Evolutionary conservation across 2,888 invertebrate species (phyloP).

Genomic region (Metalampra italica): DNA sequence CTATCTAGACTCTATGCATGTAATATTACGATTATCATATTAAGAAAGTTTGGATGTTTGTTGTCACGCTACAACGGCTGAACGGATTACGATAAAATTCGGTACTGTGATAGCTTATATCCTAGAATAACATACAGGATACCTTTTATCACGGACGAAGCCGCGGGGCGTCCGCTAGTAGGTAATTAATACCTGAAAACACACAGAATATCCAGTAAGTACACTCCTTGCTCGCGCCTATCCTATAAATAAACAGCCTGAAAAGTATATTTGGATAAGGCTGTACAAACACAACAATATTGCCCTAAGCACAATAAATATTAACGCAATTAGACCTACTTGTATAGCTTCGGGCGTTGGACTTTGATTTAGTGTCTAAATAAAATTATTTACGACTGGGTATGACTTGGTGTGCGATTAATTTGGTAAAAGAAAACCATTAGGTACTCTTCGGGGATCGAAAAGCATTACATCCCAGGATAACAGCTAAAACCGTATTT

Average conservation of each 20-base stretch:
- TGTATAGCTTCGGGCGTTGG: constrained; percentile 20
- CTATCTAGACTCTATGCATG: too few relatives aligned
- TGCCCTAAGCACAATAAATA: constrained; percentile 49
- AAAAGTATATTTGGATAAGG: constrained; percentile 34
- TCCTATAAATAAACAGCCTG: constrained; percentile 22
- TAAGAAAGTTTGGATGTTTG: too few relatives aligned
- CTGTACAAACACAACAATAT: constrained; percentile 38
- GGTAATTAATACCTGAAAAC: background rate
- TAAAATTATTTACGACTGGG: constrained; percentile 30
- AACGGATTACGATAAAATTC: too few relatives aligned
- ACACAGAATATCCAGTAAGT: constrained; percentile 1
- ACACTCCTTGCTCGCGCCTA: background rate
- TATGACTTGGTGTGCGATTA: constrained; percentile 1
- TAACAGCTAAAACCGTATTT: too few relatives aligned
- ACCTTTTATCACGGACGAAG: too few relatives aligned
- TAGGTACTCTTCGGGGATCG: too few relatives aligned
- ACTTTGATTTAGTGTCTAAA: constrained; percentile 41
- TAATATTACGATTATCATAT: too few relatives aligned
- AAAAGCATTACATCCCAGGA: too few relatives aligned
- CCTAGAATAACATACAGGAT: too few relatives aligned
- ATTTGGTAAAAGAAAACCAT: background rate
- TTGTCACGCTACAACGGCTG: too few relatives aligned
- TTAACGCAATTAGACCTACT: constrained; percentile 49
- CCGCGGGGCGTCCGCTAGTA: too few relatives aligned
- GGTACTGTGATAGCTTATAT: too few relatives aligned